Base-by-base conservation (phyloP, 1,140 invertebrate genomes). In the Frieseomelitta varia region DNA sequence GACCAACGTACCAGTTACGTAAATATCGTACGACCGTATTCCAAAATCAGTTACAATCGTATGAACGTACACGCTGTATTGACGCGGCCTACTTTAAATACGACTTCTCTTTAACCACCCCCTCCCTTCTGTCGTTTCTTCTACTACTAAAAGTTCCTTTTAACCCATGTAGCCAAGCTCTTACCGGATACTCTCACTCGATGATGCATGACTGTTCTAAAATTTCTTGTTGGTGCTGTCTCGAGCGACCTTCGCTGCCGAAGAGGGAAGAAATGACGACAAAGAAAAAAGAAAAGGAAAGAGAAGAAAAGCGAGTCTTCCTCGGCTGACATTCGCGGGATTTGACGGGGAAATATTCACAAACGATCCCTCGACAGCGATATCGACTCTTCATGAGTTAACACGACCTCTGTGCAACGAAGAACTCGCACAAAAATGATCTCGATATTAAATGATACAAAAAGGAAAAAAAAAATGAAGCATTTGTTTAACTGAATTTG, bases 181-280 rank as follows among this genome's bases (percentile, higher is more conserved):
- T 75, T 56, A 77, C 73, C 61, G 61, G 73, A 82, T 68, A 82
- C 73, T 56, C 51, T 56, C 74, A 51, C 19, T 68, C 73, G 80
- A 82, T 77, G 80, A 82, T 77, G 72, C 30, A 82, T 82, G 63
- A 65, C 53, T 68, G 73, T 84, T 84, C 30, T 27, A 78, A 47
- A 79, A 79, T 61, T 69, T 84, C 67, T 79, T 84, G 55, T 71
- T 65, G 51, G 19, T 19, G 39, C 17, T 34, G 34, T 53, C n/a
- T 47, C 17, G n/a, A 34, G 63, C 55, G 80, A 34, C 15, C 27
- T 56, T 30, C 30, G 4, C 11, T 39, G 19, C 21, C 27, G 17
- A 8, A 27, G n/a, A 21, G 21, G 4, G 12, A 72, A 58, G 27
- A 58, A 58, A 47, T 47, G 39, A 47, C 39, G 39, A 47, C 39